These are phyloP conservation scores for Ciona savignyi DNA, from an alignment of 23 tunicate species.

Conservation along the genomic window DNA sequence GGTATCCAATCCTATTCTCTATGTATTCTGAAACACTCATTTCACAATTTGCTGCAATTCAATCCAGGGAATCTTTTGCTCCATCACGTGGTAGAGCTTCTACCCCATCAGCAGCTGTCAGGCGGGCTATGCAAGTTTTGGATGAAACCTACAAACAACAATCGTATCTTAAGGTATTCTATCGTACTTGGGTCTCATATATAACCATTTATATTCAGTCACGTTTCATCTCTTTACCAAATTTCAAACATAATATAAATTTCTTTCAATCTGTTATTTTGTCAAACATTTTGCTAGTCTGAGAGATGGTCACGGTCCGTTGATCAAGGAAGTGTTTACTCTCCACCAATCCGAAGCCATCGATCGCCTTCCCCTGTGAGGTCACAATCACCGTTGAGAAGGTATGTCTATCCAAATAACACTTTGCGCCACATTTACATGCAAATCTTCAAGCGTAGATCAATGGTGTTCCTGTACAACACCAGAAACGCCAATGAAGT, in stretches of 20 bases:
- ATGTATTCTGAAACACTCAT: too few species aligned
- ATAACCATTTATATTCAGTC: too few species aligned
- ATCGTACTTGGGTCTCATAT: not conserved
- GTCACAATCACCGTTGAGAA: slow-evolving; percentile 73
- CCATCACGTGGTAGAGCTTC: slow-evolving; percentile 40
- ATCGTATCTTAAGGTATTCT: slow-evolving; percentile 7
- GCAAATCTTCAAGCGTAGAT: too few species aligned
- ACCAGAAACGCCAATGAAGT: not conserved
- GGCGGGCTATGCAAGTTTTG: slow-evolving; percentile 73
- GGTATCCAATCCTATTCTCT: too few species aligned
- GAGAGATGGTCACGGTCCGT: slow-evolving; percentile 52
- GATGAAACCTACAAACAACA: slow-evolving; percentile 75
- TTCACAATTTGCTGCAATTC: too few species aligned
- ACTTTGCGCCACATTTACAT: too few species aligned
- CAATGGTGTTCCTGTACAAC: too few species aligned
- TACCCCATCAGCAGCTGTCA: slow-evolving; percentile 76
- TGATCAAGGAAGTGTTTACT: slow-evolving; percentile 16
- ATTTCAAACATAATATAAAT: too few species aligned
- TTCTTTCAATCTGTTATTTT: not conserved
- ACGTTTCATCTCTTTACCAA: too few species aligned
- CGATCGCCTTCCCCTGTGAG: slow-evolving; percentile 63
- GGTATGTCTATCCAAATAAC: too few species aligned
- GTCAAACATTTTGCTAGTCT: too few species aligned
- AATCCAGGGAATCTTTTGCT: slow-evolving; percentile 29
- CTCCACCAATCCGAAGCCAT: slow-evolving; percentile 28